Percentiles rank a stretch among this genome's conserved stretches.
phyloP scores from a whole-genome alignment of 2,797 vertebrate genomes.

The Sus cebifrons region DNA sequence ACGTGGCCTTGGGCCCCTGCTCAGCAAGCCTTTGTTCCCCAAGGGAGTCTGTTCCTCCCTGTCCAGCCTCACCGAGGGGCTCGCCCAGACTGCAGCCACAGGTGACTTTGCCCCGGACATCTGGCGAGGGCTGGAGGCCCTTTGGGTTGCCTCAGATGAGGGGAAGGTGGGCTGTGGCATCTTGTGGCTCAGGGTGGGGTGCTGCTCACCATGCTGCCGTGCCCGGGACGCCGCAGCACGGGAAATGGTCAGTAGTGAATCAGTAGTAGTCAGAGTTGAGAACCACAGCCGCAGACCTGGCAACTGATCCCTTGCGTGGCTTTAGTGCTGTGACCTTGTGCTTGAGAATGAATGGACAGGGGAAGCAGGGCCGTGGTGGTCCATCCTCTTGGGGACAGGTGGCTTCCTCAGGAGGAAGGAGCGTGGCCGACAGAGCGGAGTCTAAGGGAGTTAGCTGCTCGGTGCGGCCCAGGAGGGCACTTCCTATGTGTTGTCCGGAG shows the following conservation, averaged over 20 bases:
- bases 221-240: fast-evolving
- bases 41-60: neutral
- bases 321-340: fast-evolving
- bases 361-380: neutral
- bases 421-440: neutral
- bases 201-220: neutral
- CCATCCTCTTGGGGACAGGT: no score
- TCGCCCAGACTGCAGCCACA: no score
- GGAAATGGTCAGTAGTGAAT: no score
- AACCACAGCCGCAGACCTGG: fast-evolving
- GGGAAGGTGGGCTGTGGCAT: neutral
- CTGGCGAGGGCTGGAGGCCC: neutral
- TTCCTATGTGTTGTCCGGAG: neutral
- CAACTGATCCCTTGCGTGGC: no score
- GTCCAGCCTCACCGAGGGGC: neutral
- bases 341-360: neutral
- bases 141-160: neutral
- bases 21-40: neutral
- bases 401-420: neutral
- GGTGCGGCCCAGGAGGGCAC: neutral
- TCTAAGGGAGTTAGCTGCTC: fast-evolving
- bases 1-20: neutral
- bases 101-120: neutral
- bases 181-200: no score
- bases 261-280: neutral